phyloP scores from a whole-genome alignment of 2,113 vertebrate species.

The Mobula hypostoma region DNA sequence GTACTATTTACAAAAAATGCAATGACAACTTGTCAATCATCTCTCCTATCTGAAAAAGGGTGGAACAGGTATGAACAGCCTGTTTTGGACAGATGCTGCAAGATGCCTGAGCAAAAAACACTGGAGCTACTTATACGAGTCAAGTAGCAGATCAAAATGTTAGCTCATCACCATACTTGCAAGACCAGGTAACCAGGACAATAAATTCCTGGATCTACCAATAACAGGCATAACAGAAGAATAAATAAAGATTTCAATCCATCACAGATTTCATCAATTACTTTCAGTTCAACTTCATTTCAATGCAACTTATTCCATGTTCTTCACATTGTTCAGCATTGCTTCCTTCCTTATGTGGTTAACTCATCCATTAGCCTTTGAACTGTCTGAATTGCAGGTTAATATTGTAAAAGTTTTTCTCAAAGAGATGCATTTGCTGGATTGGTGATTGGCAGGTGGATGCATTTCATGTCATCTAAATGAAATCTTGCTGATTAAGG shows the following conservation, averaged over 20 bases:
- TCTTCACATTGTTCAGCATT: neutral
- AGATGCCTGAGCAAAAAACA: too few relatives aligned
- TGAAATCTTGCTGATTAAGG: neutral
- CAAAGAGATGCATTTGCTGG: neutral
- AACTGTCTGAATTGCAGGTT: neutral
- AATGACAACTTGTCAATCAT: too few relatives aligned
- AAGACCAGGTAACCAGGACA: too few relatives aligned
- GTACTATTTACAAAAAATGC: too few relatives aligned
- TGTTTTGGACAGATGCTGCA: too few relatives aligned
- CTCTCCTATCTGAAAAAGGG: too few relatives aligned
- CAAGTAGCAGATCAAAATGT: too few relatives aligned
- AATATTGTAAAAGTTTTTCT: neutral
- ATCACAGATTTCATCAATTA: neutral
- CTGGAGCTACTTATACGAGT: too few relatives aligned
- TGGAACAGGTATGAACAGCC: too few relatives aligned
- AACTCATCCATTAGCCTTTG: conserved; percentile 8
- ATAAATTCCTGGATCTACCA: neutral
- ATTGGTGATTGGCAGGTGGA: neutral
- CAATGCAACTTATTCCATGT: neutral
- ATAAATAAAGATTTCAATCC: neutral
- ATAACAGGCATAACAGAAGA: neutral
- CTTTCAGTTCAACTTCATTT: neutral
- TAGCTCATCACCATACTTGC: too few relatives aligned
- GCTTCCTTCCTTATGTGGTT: neutral
- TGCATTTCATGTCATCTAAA: too few relatives aligned